phyloP scores from a whole-genome alignment of 1,140 invertebrate genomes.

The Bombus sibiricus region DNA sequence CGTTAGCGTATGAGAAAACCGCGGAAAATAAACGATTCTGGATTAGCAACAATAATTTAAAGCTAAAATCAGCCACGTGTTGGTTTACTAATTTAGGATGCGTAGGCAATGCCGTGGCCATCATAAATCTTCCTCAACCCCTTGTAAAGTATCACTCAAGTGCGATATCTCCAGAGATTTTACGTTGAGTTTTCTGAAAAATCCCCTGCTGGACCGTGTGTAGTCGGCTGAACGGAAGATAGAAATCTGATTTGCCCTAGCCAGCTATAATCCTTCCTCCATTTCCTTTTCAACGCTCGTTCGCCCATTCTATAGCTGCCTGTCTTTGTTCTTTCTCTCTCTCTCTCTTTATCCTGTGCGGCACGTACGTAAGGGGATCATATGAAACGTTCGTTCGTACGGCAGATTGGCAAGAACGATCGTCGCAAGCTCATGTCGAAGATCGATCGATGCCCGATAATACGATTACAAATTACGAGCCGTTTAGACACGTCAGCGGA shows the following conservation, averaged over 20 bases:
- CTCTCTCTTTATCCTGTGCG: background rate
- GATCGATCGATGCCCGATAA: conserved; percentile 63
- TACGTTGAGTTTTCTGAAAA: conserved; percentile 54
- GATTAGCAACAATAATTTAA: conserved; percentile 22
- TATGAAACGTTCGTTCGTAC: background rate
- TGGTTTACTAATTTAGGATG: background rate
- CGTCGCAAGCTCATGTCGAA: background rate
- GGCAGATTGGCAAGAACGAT: conserved; percentile 23
- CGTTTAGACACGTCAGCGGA: conserved; percentile 67
- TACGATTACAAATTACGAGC: conserved; percentile 72
- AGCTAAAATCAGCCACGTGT: background rate
- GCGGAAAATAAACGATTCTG: background rate
- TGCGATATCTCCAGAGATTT: conserved; percentile 43
- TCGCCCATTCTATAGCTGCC: background rate
- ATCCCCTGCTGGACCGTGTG: conserved; percentile 48
- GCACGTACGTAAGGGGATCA: background rate
- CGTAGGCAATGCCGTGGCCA: background rate
- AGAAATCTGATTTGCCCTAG: conserved; percentile 66
- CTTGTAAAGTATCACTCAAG: conserved; percentile 8
- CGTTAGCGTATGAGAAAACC: too few species aligned
- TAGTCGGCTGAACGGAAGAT: conserved; percentile 25
- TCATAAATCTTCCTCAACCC: conserved; percentile 27
- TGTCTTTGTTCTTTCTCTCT: background rate
- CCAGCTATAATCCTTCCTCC: conserved; percentile 61
- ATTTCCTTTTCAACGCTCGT: background rate